These are phyloP conservation scores for Cepaea hortensis DNA, from an alignment of 2,888 invertebrate species.

Conservation along the genomic window DNA sequence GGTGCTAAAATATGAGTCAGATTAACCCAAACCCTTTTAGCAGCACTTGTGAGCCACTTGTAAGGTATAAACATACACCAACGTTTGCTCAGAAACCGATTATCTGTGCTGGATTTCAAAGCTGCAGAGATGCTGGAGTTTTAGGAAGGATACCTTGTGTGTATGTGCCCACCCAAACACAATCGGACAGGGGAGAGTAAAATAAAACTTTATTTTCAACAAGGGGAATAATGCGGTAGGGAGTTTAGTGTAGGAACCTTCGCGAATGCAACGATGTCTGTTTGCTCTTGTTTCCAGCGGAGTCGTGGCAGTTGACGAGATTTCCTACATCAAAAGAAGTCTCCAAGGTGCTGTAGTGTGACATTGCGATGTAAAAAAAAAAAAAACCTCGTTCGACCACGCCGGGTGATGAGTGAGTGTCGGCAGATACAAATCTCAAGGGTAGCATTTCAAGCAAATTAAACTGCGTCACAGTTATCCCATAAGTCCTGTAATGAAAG, in stretches of 20 bases:
- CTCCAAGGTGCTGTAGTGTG: conserved; percentile 6
- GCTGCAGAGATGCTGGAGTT: background rate
- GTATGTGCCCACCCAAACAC: conserved; percentile 7
- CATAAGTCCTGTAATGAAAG: too few relatives aligned
- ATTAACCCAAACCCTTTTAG: conserved; percentile 22
- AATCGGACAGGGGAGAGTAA: background rate
- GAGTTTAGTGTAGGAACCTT: background rate
- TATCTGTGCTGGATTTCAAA: conserved; percentile 6
- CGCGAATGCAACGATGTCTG: background rate
- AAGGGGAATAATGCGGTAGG: background rate
- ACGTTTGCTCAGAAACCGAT: conserved; percentile 40
- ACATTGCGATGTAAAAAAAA: background rate
- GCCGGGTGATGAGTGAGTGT: too few relatives aligned
- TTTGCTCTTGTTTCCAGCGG: conserved; percentile 36
- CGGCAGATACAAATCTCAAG: too few relatives aligned
- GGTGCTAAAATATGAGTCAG: conserved; percentile 23
- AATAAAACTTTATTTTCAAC: background rate
- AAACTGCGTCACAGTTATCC: too few relatives aligned
- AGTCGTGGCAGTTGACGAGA: conserved; percentile 30
- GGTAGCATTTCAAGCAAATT: too few relatives aligned
- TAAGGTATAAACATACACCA: conserved; percentile 3
- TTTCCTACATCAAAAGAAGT: conserved; percentile 34
- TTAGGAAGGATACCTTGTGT: background rate
- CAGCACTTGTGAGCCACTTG: background rate
- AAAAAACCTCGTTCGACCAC: too few relatives aligned